phyloP scores from a whole-genome alignment of 1,140 invertebrate species.

The Plodia interpunctella region DNA sequence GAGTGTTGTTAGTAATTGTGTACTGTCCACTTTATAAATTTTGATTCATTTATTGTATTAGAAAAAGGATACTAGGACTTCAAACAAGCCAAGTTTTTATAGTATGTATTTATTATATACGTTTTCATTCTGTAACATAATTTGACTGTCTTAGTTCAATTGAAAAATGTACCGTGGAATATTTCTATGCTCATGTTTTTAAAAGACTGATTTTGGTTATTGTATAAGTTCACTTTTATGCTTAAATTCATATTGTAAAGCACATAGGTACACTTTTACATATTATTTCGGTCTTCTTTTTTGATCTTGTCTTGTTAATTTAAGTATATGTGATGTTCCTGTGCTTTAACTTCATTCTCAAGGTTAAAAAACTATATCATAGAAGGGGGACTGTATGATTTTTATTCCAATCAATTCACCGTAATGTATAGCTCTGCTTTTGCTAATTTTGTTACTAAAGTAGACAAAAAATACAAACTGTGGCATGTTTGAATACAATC shows the following conservation, averaged over 20 bases:
- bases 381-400: too few relatives aligned
- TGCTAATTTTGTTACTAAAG: too few relatives aligned
- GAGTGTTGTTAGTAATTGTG: neutral
- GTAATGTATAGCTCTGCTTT: too few relatives aligned
- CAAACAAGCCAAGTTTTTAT: neutral
- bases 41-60: too few relatives aligned
- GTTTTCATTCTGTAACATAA: neutral
- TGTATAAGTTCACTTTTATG: slow-evolving; percentile 1
- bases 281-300: neutral
- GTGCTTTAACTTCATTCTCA: too few relatives aligned
- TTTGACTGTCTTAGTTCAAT: neutral
- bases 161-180: neutral
- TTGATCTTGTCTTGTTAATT: too few relatives aligned
- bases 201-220: slow-evolving; percentile 44
- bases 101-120: neutral
- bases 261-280: neutral
- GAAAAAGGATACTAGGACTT: neutral
- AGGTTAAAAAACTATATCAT: too few relatives aligned
- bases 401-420: too few relatives aligned
- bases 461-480: too few relatives aligned
- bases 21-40: neutral
- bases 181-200: neutral
- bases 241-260: neutral
- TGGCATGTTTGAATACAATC: too few relatives aligned
- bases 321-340: too few relatives aligned